Conservation (phyloP, 2,888 invertebrate species). For the Venusia cambrica region DNA sequence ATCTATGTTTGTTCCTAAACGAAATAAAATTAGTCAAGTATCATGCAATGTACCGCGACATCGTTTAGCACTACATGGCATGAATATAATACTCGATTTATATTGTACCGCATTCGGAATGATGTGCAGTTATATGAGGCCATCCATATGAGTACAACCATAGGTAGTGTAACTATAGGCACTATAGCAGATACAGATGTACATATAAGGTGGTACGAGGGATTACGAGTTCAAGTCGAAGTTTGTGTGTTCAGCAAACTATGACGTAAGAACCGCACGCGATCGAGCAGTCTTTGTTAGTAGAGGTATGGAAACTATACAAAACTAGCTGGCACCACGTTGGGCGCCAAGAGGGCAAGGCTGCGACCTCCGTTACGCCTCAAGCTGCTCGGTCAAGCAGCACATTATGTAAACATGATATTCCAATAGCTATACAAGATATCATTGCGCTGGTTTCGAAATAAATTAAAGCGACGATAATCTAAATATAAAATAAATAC, state of each 20-base stretch:
- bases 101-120: too few species aligned
- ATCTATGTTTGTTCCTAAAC: too few species aligned
- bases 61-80: too few species aligned
- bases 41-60: too few species aligned
- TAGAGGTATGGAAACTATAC: conserved; percentile 28
- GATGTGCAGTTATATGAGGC: too few species aligned
- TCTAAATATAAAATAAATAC: not conserved
- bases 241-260: conserved; percentile 33
- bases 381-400: conserved; percentile 28
- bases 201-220: conserved; percentile 19
- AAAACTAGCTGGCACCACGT: conserved; percentile 30
- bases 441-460: not conserved
- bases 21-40: too few species aligned
- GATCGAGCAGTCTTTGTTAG: conserved; percentile 36
- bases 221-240: conserved; percentile 29
- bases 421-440: conserved; percentile 26
- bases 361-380: conserved; percentile 41
- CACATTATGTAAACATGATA: conserved; percentile 31
- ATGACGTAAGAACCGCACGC: conserved; percentile 50
- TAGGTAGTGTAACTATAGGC: too few species aligned
- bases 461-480: not conserved
- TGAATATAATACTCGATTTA: too few species aligned
- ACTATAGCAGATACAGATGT: too few species aligned
- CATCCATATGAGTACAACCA: too few species aligned
- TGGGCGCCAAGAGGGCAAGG: conserved; percentile 56